Evolutionary conservation across 2,113 vertebrate species (phyloP), one percentile per base, ranked within the genome.

Genomic region (Rhinoptilus africanus): DNA sequence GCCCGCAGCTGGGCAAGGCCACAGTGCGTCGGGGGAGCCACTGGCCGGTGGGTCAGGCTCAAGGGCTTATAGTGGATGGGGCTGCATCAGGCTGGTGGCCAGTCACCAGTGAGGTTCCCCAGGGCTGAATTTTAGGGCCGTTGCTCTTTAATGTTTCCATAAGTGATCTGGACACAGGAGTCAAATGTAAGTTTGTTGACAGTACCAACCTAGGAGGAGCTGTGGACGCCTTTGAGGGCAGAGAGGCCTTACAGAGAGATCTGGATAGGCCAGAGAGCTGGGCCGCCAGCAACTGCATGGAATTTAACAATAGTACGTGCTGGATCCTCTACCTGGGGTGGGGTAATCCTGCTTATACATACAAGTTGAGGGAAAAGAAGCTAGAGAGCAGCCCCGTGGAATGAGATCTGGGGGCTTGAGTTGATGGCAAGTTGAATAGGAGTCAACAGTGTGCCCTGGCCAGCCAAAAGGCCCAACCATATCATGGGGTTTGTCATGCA

Each of bases 41-140:
- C 6, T 53, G 37, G 37, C 10, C 17, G 21, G 23, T 1, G 1
- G 28, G 14, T 35, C 1, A 0, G 37, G 32, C 32, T 63, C 32
- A 26, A 51, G 62, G 12, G 8, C 3, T 37, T 53, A 12, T 8
- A 14, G 21, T 87, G 69, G 37, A 53, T 37, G 45, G 10, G 26
- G 32, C 26, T 60, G 26, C 10, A 17, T 69, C 37, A 32, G 17
- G 8, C 27, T 62, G 54, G 47, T 2, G 3, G 24, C 6, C 37
- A 32, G 66, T 54, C 34, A 54, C 10, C 34, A 45, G 17, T 45
- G 47, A 27, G 9, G 56, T 19, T 62, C 66, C 66, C 23, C 13
- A 13, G 56, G 14, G 34, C 23, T 56, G 23, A 39, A 2, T 72
- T 79, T 54, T 34, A 72, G 48, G 9, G 22, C 5, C 39, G 63